These are phyloP conservation scores for Intellagama lesueurii DNA, from an alignment of 2,797 vertebrate species.

Conservation along the genomic window DNA sequence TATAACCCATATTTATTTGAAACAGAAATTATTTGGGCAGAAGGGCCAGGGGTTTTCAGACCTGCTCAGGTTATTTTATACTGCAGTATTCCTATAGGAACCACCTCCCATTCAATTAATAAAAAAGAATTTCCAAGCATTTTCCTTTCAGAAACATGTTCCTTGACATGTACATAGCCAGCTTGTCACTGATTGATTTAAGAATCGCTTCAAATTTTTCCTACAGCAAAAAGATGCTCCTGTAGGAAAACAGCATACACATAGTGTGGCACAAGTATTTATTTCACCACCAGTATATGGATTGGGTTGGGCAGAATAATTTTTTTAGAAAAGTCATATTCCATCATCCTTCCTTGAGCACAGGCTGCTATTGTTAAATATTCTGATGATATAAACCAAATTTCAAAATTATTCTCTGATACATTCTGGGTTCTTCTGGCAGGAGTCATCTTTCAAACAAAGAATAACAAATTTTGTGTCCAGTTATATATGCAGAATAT, in stretches of 20 bases:
- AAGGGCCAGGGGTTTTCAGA: neutral
- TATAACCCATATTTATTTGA: neutral
- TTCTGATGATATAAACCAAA: neutral
- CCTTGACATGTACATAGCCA: neutral
- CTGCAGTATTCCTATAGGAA: neutral
- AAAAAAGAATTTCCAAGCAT: neutral
- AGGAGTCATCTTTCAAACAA: neutral
- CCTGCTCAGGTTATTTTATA: neutral
- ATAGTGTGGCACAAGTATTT: neutral
- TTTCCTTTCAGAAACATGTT: neutral
- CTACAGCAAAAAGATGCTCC: neutral
- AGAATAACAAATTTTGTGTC: neutral
- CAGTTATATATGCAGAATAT: neutral
- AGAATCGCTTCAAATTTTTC: neutral
- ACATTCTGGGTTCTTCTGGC: constrained; percentile 7
- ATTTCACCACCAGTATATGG: neutral
- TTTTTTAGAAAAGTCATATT: too few relatives aligned
- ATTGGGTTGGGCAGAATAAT: neutral
- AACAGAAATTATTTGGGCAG: neutral
- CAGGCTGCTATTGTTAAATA: neutral
- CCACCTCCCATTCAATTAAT: neutral
- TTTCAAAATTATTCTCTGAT: constrained; percentile 16
- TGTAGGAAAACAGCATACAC: neutral
- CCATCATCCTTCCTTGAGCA: neutral
- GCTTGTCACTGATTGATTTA: neutral